Percentiles rank a stretch among this genome's conserved stretches.
phyloP scores from a whole-genome alignment of 2,888 invertebrate genomes.

The Chorisops tibialis region DNA sequence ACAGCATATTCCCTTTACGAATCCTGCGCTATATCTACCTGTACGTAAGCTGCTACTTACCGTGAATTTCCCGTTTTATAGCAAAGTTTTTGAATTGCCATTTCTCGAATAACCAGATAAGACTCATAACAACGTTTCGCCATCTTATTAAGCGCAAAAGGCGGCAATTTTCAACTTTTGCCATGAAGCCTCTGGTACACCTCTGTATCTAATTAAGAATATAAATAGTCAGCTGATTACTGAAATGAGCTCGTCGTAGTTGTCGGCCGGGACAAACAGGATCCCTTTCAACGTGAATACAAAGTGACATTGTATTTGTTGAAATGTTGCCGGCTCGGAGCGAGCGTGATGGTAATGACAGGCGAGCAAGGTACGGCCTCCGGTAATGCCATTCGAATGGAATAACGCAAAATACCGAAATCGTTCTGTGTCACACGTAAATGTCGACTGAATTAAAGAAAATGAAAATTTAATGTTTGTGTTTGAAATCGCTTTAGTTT shows the following conservation, averaged over 20 bases:
- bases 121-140: slow-evolving; percentile 18
- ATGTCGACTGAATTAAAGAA: too few species aligned
- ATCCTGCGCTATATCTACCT: neutral
- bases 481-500: too few species aligned
- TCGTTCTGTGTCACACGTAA: too few species aligned
- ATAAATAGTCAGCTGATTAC: slow-evolving; percentile 23
- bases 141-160: slow-evolving; percentile 1
- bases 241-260: neutral
- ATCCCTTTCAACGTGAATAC: neutral
- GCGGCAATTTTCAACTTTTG: slow-evolving; percentile 19
- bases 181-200: slow-evolving; percentile 18
- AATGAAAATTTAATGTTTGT: too few species aligned
- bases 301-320: too few species aligned
- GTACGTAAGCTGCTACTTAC: neutral
- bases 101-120: slow-evolving; percentile 21
- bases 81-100: slow-evolving; percentile 17
- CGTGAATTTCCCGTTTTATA: neutral
- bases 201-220: slow-evolving; percentile 26
- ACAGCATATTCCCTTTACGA: neutral
- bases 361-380: too few species aligned
- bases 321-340: too few species aligned
- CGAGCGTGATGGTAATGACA: too few species aligned
- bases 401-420: too few species aligned
- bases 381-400: too few species aligned
- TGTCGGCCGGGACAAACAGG: slow-evolving; percentile 7